A percentile compares a stretch with the other conserved stretches of the same genome.
These are phyloP conservation scores for Vicugna pacos DNA, from an alignment of 2,113 vertebrate species.

Conservation along the genomic window DNA sequence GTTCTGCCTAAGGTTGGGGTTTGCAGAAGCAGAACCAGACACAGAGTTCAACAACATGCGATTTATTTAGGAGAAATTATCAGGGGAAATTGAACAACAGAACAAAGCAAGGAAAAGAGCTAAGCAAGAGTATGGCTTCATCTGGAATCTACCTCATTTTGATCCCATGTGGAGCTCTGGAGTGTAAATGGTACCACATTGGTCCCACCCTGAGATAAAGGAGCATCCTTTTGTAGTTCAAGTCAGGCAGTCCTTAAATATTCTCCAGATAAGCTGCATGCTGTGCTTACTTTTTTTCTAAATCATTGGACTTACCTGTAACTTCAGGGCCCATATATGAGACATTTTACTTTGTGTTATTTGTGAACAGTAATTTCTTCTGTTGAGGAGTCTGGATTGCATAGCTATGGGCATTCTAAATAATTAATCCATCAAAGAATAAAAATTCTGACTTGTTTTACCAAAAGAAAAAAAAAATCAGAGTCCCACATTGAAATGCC, in stretches of 20 bases:
- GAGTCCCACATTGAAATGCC: neutral
- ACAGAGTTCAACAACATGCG: neutral
- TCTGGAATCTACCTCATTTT: neutral
- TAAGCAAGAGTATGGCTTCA: neutral
- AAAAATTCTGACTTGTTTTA: slow-evolving; percentile 55
- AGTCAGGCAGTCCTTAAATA: neutral
- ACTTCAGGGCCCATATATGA: neutral
- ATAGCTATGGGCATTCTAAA: slow-evolving; percentile 26
- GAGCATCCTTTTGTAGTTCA: neutral
- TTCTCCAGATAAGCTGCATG: neutral
- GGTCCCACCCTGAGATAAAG: neutral
- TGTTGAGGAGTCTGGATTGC: neutral
- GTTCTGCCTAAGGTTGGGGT: neutral
- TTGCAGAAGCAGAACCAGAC: neutral
- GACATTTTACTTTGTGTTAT: neutral
- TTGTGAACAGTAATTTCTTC: slow-evolving; percentile 12
- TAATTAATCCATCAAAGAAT: slow-evolving; percentile 62
- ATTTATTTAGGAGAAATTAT: neutral
- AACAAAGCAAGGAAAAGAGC: neutral
- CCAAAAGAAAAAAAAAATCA: neutral
- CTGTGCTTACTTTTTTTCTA: neutral
- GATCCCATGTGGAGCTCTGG: neutral
- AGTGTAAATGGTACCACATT: neutral
- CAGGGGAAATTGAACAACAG: neutral
- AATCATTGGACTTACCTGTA: neutral